A percentile compares a stretch with the other conserved stretches of the same genome.
phyloP scores from a whole-genome alignment of 2,113 vertebrate genomes.

The Vulpes lagopus region DNA sequence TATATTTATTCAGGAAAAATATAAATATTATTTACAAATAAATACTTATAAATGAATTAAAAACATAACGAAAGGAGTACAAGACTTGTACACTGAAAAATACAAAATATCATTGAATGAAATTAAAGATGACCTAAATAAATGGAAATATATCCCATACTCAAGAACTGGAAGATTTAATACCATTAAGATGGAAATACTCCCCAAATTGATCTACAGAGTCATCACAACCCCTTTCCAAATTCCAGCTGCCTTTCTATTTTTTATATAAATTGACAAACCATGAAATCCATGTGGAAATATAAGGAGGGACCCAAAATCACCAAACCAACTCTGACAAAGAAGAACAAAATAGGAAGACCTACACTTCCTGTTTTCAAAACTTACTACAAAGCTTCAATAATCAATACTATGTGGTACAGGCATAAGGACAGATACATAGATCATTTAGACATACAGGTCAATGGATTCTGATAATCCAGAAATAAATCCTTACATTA shows the following conservation, averaged over 20 bases:
- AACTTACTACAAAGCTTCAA: background rate
- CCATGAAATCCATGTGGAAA: background rate
- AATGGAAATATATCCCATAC: background rate
- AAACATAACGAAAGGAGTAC: background rate
- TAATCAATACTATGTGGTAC: background rate
- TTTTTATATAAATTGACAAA: background rate
- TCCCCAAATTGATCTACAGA: background rate
- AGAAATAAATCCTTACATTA: background rate
- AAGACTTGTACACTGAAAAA: background rate
- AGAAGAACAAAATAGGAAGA: background rate
- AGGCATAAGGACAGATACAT: background rate
- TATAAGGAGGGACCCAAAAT: background rate
- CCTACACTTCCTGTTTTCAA: background rate
- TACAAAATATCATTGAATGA: background rate
- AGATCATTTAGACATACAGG: background rate
- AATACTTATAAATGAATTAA: too few relatives aligned
- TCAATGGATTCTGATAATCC: background rate
- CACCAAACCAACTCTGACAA: background rate
- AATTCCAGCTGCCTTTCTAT: background rate
- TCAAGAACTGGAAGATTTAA: background rate
- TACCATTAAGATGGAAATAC: background rate
- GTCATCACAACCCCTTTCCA: background rate
- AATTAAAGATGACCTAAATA: background rate
- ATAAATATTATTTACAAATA: too few relatives aligned
- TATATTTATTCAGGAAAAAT: background rate